Evolutionary conservation across 2,888 invertebrate genomes (phyloP).

Genomic region (Andrena camellia): DNA sequence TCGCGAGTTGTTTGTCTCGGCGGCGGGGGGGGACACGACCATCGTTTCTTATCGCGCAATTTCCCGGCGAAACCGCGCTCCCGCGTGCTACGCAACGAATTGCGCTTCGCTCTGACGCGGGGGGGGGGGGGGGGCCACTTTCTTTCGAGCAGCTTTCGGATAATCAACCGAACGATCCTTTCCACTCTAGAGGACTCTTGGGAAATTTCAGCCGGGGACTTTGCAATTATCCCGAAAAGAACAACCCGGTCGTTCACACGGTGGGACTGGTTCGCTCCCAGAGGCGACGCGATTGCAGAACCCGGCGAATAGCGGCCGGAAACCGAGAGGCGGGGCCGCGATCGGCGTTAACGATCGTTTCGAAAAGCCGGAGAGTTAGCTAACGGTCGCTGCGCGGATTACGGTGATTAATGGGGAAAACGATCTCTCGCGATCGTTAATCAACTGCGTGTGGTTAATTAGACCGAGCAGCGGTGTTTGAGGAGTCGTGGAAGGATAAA

Average conservation of each 20-base stretch:
- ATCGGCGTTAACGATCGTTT: slow-evolving; percentile 32
- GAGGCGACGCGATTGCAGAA: slow-evolving; percentile 36
- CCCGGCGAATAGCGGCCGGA: slow-evolving; percentile 31
- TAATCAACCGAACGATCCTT: no score
- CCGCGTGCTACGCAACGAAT: not conserved
- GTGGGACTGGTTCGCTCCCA: slow-evolving; percentile 3
- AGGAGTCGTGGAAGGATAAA: not conserved
- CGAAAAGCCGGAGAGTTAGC: slow-evolving; percentile 18
- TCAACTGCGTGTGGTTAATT: not conserved
- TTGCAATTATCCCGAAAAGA: no score
- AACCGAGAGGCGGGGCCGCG: slow-evolving; percentile 32
- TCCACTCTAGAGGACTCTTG: no score
- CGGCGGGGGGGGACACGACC: not conserved
- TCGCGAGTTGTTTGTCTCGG: not conserved
- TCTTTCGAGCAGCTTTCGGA: not conserved
- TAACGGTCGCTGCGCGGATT: not conserved
- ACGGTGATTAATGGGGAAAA: slow-evolving; percentile 6
- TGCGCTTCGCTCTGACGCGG: not conserved
- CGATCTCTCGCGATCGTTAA: not conserved
- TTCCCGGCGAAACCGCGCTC: not conserved
- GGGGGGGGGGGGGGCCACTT: not conserved
- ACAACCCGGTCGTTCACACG: no score
- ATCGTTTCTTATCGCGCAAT: not conserved
- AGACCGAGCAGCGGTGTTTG: not conserved
- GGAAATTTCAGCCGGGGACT: no score